phyloP scores from a whole-genome alignment of 2,113 vertebrate species.

The Coptodon bakossiorum region DNA sequence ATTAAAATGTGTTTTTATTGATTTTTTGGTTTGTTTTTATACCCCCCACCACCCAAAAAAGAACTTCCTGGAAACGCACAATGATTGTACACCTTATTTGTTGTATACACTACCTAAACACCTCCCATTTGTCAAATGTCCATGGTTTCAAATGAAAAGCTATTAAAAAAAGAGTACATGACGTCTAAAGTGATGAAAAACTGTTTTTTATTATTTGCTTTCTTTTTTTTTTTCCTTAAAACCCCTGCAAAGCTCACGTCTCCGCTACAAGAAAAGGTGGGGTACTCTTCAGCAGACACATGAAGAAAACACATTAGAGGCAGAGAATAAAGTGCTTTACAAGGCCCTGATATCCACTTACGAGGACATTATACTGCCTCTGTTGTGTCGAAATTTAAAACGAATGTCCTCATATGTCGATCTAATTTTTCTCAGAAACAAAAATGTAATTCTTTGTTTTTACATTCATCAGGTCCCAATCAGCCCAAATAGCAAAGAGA shows the following conservation, averaged over 20 bases:
- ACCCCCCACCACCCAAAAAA: background rate
- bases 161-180: background rate
- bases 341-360: background rate
- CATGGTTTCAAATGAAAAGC: background rate
- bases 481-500: background rate
- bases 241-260: background rate
- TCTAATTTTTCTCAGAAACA: background rate
- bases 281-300: background rate
- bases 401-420: background rate
- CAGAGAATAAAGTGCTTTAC: background rate
- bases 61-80: background rate
- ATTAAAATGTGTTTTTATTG: background rate
- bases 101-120: background rate
- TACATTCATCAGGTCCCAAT: background rate
- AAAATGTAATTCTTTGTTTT: background rate
- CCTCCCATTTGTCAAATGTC: background rate
- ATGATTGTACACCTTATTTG: background rate
- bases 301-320: background rate
- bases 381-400: background rate
- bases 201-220: conserved; percentile 16
- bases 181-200: conserved; percentile 22
- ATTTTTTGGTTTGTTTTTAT: background rate
- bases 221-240: background rate
- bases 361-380: background rate
- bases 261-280: background rate